phyloP scores from a whole-genome alignment of 2,888 invertebrate species.

The Gandaritis pyraliata region DNA sequence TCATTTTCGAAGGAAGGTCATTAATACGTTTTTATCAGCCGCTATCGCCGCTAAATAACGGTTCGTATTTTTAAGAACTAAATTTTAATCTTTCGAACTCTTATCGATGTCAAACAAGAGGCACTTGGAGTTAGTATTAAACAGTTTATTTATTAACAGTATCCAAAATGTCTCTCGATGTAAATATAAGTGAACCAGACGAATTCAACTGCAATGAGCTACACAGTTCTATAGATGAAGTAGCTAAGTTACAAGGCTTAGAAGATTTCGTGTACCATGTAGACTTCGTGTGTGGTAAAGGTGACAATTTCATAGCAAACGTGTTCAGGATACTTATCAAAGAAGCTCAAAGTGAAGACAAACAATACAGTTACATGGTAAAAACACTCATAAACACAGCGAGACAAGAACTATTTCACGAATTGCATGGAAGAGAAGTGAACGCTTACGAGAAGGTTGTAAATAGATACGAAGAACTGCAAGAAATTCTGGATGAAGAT shows the following conservation, averaged over 20 bases:
- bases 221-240: conserved; percentile 62
- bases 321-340: conserved; percentile 68
- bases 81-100: conserved; percentile 14
- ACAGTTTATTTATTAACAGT: neutral
- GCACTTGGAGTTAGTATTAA: neutral
- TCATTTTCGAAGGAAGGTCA: no score
- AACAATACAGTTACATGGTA: conserved; percentile 62
- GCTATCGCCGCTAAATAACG: neutral
- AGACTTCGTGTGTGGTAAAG: conserved; percentile 66
- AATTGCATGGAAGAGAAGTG: conserved; percentile 71
- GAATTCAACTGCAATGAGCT: conserved; percentile 71
- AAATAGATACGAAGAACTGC: conserved; percentile 56
- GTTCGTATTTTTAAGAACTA: neutral
- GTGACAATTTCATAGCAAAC: conserved; percentile 69
- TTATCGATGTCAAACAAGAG: conserved; percentile 23
- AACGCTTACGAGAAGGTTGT: conserved; percentile 61
- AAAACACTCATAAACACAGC: conserved; percentile 72
- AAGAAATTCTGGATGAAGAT: conserved; percentile 50
- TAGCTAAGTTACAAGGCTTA: conserved; percentile 58
- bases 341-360: conserved; percentile 51
- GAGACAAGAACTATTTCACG: conserved; percentile 68
- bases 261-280: conserved; percentile 69
- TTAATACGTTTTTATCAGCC: no score
- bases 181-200: conserved; percentile 76
- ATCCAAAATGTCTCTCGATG: conserved; percentile 72